A percentile compares a stretch with the other conserved stretches of the same genome.
phyloP scores from a whole-genome alignment of 2,888 invertebrate genomes.

The Cryptus armator region DNA sequence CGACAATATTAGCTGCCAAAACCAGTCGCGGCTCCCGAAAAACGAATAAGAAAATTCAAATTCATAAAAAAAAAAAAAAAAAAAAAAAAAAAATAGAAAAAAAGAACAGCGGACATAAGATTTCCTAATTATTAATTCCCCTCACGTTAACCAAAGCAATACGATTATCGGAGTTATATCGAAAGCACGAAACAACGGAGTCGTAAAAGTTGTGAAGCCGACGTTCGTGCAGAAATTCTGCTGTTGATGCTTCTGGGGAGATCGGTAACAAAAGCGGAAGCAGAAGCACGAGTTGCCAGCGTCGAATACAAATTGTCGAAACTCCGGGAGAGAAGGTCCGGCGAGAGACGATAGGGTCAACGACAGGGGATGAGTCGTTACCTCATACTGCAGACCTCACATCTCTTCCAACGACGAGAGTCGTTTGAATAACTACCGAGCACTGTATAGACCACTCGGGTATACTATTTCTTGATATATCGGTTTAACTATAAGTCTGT shows the following conservation, averaged over 20 bases:
- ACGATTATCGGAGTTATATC: slow-evolving; percentile 38
- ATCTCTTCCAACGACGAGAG: slow-evolving; percentile 51
- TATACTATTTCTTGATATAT: slow-evolving; percentile 43
- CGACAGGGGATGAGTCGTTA: slow-evolving; percentile 56
- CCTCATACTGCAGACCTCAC: slow-evolving; percentile 39
- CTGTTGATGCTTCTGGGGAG: background rate
- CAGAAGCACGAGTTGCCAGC: slow-evolving; percentile 19
- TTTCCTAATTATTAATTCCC: slow-evolving; percentile 12
- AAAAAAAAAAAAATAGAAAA: background rate
- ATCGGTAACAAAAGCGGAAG: slow-evolving; percentile 21
- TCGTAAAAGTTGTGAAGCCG: slow-evolving; percentile 27
- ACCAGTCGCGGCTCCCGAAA: too few relatives aligned
- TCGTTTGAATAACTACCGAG: slow-evolving; percentile 67
- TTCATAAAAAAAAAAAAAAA: too few relatives aligned
- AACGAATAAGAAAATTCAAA: too few relatives aligned
- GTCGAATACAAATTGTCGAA: slow-evolving; percentile 63
- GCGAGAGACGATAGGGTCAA: slow-evolving; percentile 55
- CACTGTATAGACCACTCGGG: slow-evolving; percentile 8
- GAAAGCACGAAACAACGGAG: slow-evolving; percentile 4
- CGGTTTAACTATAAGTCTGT: slow-evolving; percentile 1
- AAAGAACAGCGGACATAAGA: background rate
- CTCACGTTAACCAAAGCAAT: background rate
- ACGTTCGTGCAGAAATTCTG: slow-evolving; percentile 5
- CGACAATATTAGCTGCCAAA: background rate
- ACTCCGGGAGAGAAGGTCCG: slow-evolving; percentile 38